Percentiles rank a stretch among this genome's conserved stretches.
Evolutionary conservation across 2,888 invertebrate species (phyloP).

Genomic region (Xylota sylvarum): DNA sequence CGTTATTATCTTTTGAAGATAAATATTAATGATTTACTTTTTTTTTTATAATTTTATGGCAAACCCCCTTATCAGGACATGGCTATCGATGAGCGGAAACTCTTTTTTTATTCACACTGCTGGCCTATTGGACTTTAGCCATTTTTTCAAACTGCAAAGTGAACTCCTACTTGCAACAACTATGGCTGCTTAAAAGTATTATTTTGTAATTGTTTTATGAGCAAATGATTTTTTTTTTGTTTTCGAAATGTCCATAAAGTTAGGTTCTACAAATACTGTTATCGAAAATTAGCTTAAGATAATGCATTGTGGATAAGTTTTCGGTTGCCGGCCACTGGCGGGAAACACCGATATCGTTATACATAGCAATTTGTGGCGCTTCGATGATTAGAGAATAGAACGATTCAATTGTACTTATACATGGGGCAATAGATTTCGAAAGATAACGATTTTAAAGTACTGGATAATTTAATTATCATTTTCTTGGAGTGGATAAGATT

Average conservation of each 20-base stretch:
- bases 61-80: conserved; percentile 15
- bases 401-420: background rate
- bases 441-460: background rate
- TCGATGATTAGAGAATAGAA: conserved; percentile 7
- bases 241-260: conserved; percentile 1
- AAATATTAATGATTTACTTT: conserved; percentile 4
- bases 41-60: conserved; percentile 19
- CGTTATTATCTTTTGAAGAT: background rate
- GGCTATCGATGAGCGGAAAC: background rate
- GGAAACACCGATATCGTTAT: conserved; percentile 34
- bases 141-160: background rate
- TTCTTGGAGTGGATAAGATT: background rate
- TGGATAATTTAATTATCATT: conserved; percentile 3
- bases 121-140: conserved; percentile 3
- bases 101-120: background rate
- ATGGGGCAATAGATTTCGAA: conserved; percentile 6
- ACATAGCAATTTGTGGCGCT: conserved; percentile 6
- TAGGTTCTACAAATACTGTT: background rate
- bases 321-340: conserved; percentile 11
- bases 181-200: background rate
- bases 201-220: background rate
- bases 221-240: background rate
- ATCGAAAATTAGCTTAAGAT: conserved; percentile 23
- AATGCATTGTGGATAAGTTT: conserved; percentile 29
- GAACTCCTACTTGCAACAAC: conserved; percentile 5